These are phyloP conservation scores for Drosophila teissieri DNA, from an alignment of 1,140 invertebrate species.

Conservation along the genomic window DNA sequence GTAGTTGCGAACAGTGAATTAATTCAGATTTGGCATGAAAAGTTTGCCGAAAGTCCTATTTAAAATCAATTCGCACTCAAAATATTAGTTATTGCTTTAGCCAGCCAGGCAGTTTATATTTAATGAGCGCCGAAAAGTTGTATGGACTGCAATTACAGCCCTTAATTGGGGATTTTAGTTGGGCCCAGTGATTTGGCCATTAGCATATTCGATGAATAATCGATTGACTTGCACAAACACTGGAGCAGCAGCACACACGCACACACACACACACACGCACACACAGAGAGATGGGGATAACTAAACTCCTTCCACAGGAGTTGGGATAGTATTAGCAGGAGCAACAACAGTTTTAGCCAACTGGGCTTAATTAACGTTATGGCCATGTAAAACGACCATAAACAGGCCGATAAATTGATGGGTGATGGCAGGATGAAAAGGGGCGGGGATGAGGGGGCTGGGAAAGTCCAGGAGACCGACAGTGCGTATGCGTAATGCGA, in stretches of 20 bases:
- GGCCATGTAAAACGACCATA: conserved; percentile 33
- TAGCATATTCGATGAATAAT: conserved; percentile 39
- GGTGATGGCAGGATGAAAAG: neutral
- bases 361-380: conserved; percentile 35
- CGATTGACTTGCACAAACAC: conserved; percentile 14
- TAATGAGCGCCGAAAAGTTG: conserved; percentile 26
- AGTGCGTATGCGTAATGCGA: conserved; percentile 60
- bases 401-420: conserved; percentile 5
- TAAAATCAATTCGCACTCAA: conserved; percentile 12
- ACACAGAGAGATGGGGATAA: neutral
- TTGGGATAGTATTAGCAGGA: neutral
- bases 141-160: conserved; percentile 27
- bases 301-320: conserved; percentile 9
- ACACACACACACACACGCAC: too few species aligned
- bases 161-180: conserved; percentile 27
- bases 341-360: neutral
- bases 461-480: conserved; percentile 25
- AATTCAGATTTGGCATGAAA: neutral
- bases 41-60: neutral
- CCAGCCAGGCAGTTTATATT: conserved; percentile 10
- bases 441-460: conserved; percentile 1
- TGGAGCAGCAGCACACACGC: neutral
- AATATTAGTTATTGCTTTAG: conserved; percentile 17
- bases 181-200: conserved; percentile 35
- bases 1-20: neutral